phyloP scores from a whole-genome alignment of 1,140 invertebrate species.

The Episyrphus balteatus region DNA sequence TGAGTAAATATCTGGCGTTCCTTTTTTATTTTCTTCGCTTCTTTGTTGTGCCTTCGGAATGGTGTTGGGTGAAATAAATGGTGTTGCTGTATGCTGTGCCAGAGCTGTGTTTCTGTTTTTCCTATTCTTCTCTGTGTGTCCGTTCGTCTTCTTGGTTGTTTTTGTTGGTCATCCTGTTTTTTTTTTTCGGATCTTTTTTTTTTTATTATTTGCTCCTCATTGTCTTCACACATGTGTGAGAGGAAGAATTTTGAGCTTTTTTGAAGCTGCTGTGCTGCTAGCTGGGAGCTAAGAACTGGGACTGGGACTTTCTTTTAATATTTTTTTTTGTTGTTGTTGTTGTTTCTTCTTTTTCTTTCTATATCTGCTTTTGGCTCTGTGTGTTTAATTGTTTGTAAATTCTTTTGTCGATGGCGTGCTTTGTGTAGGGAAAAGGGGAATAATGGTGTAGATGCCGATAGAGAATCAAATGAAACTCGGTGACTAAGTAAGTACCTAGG shows the following conservation, averaged over 20 bases:
- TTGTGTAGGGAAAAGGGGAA: too few species aligned
- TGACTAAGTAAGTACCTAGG: too few species aligned
- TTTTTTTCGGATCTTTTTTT: not conserved
- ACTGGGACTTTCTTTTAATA: not conserved
- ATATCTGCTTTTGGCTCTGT: slow-evolving; percentile 19
- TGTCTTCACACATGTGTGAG: not conserved
- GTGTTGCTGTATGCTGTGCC: not conserved
- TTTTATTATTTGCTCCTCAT: slow-evolving; percentile 1
- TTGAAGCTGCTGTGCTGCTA: not conserved
- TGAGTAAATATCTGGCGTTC: slow-evolving; percentile 7
- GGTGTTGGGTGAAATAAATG: too few species aligned
- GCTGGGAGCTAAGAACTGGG: not conserved
- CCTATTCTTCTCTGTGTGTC: slow-evolving; percentile 1
- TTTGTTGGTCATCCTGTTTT: not conserved
- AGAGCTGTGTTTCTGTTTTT: not conserved
- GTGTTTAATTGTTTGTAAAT: slow-evolving; percentile 35
- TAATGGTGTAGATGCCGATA: too few species aligned
- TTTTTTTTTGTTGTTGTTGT: slow-evolving; percentile 2
- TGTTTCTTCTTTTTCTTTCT: not conserved
- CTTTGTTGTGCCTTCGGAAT: not conserved
- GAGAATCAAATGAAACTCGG: too few species aligned
- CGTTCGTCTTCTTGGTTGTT: not conserved
- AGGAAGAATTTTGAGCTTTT: not conserved
- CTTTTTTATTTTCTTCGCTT: not conserved
- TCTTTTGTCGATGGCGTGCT: slow-evolving; percentile 11